Base-by-base conservation (phyloP, 2,888 invertebrate genomes). In the Cantharis lateralis region DNA sequence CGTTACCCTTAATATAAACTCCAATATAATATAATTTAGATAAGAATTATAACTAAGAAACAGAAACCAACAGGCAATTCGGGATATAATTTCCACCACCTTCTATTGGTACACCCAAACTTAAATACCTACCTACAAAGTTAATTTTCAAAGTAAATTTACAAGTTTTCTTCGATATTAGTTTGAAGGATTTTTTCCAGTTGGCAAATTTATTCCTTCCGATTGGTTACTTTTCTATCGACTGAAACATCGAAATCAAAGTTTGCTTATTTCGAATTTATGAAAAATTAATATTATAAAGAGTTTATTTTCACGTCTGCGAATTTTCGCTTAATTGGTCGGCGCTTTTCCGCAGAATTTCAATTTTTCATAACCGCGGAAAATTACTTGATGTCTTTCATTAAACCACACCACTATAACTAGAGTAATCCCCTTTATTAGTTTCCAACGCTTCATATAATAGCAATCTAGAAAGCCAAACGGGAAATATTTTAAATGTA, bases 1-100 rank as follows among this genome's bases (percentile, higher is more conserved):
- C 74, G 69, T 61, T 70, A 66, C 74, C 75, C 48, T 48, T 48
- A 48, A 48, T 48, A 48, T n/a, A 48, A 48, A 48, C 48, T 48
- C 48, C 48, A 48, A 48, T 48, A 48, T 48, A 48, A 48, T 48
- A 48, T 48, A 48, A 48, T 48, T 48, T 48, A 48, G 48, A 48
- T 48, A 48, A 48, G 48, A 48, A 48, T 48, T 48, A 48, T 48
- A 48, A 48, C 48, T 48, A n/a, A 48, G 48, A 48, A 48, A 48
- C 48, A 48, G 48, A 48, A 48, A 48, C 48, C 48, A 48, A 48
- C 48, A 48, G n/a, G 48, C 48, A 48, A 48, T n/a, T 48, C 48
- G 48, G n/a, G 48, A n/a, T n/a, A 48, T 48, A 48, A 48, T 48
- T 48, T 48, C 48, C 7, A 48, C 48, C n/a, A n/a, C 7, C 48